phyloP scores from a whole-genome alignment of 2,797 vertebrate genomes.

The Synaphobranchus kaupii region DNA sequence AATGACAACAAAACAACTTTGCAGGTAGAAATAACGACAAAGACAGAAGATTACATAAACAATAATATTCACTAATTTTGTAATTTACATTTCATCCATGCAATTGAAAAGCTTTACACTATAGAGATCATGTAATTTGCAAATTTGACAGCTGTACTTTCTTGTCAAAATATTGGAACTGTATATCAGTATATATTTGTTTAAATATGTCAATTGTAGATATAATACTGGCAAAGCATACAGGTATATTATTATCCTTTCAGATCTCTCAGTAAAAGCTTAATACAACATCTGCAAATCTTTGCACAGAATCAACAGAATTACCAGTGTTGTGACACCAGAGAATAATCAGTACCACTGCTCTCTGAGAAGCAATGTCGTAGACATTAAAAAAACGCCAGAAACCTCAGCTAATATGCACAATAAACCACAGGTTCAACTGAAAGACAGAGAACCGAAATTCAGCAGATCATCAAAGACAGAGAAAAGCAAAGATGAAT shows the following conservation, averaged over 20 bases:
- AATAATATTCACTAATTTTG: not conserved
- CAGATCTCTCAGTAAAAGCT: not conserved
- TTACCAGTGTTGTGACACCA: conserved; percentile 19
- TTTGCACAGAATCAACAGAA: conserved; percentile 26
- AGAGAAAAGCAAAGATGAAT: conserved; percentile 3
- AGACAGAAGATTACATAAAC: conserved; percentile 5
- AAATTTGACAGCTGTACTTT: not conserved
- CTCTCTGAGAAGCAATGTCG: not conserved
- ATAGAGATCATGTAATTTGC: not conserved
- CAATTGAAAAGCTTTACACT: not conserved
- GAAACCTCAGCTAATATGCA: not conserved
- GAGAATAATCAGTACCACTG: not conserved
- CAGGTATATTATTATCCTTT: not conserved
- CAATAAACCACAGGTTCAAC: conserved; percentile 1
- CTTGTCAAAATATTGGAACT: not conserved
- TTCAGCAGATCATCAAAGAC: not conserved
- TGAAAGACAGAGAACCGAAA: not conserved
- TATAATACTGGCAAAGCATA: not conserved
- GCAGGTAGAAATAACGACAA: not conserved
- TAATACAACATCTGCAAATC: conserved; percentile 20
- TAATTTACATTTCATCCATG: conserved; percentile 14
- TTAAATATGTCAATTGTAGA: not conserved
- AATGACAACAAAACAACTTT: conserved; percentile 30
- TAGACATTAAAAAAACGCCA: not conserved
- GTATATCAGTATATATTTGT: not conserved